Base-by-base conservation (phyloP, 2,888 invertebrate genomes). In the Eupithecia dodoneata region DNA sequence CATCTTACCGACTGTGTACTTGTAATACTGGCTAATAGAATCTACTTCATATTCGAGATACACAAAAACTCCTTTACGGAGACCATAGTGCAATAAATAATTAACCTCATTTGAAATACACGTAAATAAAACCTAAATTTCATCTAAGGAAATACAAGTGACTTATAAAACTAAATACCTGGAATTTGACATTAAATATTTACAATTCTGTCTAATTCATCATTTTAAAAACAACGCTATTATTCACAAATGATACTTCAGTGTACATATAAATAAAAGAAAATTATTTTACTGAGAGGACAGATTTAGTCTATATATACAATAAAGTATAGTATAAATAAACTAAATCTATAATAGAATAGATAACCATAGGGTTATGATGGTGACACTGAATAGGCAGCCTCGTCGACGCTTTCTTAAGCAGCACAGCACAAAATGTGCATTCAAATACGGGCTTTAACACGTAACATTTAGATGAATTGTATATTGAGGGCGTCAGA, bases 1-100 rank as follows among this genome's bases (percentile, higher is more conserved):
- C 73, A 70, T 47, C 47, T 18, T 49, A 69, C 18, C 4, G 69
- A 69, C 45, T 47, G 70, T 69, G 63, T 76, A 80, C 74, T 76
- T 79, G 72, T 80, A 83, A 83, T 83, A 83, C 82, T 83, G 81
- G 79, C 78, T 75, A 77, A 71, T 74, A 59, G 7, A 76, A 59
- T 66, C 52, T 47, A 76, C 72, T 81, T 79, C 76, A 76, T 83
- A 83, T 82, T 83, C 83, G 83, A 83, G 83, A 71, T 49, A 79
- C 71, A 76, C 41, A 66, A 18, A 30, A 67, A 73, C 66, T 72
- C 76, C 73, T 45, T 47, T 30, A 75, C 70, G 44, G 79, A 81
- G 80, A 79, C 78, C 79, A 79, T 73, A 63, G 63, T 74, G 73
- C 65, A 76, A 74, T 72, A 79, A 79, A 77, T 76, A 69, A 69